Percentiles rank a stretch among this genome's conserved stretches.
These are phyloP conservation scores for Microctonus brassicae DNA, from an alignment of 2,888 invertebrate species.

Conservation along the genomic window DNA sequence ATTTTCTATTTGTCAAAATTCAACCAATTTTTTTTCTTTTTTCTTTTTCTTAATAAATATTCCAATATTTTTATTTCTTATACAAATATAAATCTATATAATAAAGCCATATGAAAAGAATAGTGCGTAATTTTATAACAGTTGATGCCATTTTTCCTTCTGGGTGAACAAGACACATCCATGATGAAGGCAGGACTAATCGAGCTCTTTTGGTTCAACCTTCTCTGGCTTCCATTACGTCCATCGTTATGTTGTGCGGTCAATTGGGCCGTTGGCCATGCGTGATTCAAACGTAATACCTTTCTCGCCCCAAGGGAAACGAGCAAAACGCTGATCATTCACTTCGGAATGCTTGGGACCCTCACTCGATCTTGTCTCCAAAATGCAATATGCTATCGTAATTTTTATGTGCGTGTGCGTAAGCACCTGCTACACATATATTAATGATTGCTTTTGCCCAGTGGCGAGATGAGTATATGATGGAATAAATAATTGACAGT, in stretches of 20 bases:
- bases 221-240: constrained; percentile 2
- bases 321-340: constrained; percentile 24
- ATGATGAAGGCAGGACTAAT: constrained; percentile 7
- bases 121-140: constrained; percentile 3
- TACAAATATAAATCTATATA: not conserved
- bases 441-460: constrained; percentile 21
- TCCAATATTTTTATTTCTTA: too few relatives aligned
- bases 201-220: constrained; percentile 6
- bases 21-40: too few relatives aligned
- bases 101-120: not conserved
- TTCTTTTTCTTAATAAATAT: too few relatives aligned
- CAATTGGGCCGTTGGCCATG: constrained; percentile 27
- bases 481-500: constrained; percentile 17
- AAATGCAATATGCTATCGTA: constrained; percentile 5
- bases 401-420: not conserved
- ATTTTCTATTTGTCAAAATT: too few relatives aligned
- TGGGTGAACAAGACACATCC: not conserved
- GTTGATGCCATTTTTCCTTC: not conserved
- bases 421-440: constrained; percentile 24
- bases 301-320: constrained; percentile 21
- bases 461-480: constrained; percentile 13
- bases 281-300: constrained; percentile 26
- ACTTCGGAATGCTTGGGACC: constrained; percentile 15
- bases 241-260: constrained; percentile 6
- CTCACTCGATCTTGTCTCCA: constrained; percentile 30